Conservation (phyloP, 2,888 invertebrate genomes). For the Spilarctia lutea region DNA sequence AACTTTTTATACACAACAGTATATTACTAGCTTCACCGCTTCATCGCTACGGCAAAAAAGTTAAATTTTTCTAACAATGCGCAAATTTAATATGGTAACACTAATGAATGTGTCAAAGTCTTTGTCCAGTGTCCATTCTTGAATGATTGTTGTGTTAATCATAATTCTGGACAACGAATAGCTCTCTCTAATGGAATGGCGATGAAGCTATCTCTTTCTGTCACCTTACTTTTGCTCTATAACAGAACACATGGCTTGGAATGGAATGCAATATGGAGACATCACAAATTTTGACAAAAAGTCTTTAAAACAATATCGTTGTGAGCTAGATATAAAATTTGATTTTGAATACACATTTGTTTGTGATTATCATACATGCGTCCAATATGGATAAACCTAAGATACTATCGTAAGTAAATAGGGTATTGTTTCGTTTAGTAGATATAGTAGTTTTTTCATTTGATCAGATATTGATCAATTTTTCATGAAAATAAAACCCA, state of each 20-base stretch:
- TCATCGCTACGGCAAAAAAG: no score
- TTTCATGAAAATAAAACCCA: not conserved
- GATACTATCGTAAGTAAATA: conserved; percentile 66
- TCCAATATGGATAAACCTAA: conserved; percentile 55
- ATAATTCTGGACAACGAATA: not conserved
- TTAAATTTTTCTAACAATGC: no score
- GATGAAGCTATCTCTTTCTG: not conserved
- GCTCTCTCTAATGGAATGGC: not conserved
- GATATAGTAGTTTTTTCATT: no score
- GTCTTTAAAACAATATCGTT: not conserved
- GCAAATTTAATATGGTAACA: no score
- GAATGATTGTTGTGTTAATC: no score
- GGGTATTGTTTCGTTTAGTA: conserved; percentile 31
- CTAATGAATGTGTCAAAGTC: no score
- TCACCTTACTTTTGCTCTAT: not conserved
- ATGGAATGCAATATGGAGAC: not conserved
- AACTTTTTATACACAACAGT: no score
- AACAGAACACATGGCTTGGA: not conserved
- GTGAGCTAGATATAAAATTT: not conserved
- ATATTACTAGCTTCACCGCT: no score
- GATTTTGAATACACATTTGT: not conserved
- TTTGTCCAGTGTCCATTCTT: no score
- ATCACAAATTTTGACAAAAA: not conserved
- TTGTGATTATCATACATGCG: conserved; percentile 10
- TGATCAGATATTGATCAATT: not conserved